Evolutionary conservation across 2,113 vertebrate genomes (phyloP), one percentile per base, ranked within the genome.

Genomic region (Lontra canadensis): DNA sequence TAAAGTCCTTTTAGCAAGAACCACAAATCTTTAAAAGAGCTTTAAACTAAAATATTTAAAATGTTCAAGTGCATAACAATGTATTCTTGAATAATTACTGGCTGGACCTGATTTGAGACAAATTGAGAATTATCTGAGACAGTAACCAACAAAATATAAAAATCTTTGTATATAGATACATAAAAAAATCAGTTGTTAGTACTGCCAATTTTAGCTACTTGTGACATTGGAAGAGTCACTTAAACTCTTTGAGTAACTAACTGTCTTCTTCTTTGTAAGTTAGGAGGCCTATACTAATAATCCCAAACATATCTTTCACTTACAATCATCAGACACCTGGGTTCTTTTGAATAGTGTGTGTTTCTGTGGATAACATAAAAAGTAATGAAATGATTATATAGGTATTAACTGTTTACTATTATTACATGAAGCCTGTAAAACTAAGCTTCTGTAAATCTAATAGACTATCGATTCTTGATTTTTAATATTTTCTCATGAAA

Each of bases 1-100:
- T 71, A 57, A 94, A 83, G 7, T 86, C 13, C 34, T 92, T 88
- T 89, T 79, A 90, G 76, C 25, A 92, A 63, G 44, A 94, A 87
- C 14, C 36, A 39, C 44, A 97, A n/a, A 93, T 87, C 49, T 96
- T 93, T 74, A 65, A 96, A 73, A 87, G 23, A 80, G 8, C 20
- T 31, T 59, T 81, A 80, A 96, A 39, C 39, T 80, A 63, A 87
- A 90, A 57, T 71, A 91, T 29, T 85, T 73, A 86, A 83, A 78
- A 74, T 80, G 14, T 89, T 15, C 20, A 94, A 89, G 7, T 92
- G 7, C 23, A 57, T 74, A 31, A 79, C 86, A 80, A 73, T 81
- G 2, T 10, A 49, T 59, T 74, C 47, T 93, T 69, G 95, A 96
- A 57, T 95, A 63, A 3, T 69, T 94, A 63, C 76, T 81, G 55